Evolutionary conservation across 2,888 invertebrate species (phyloP).

Genomic region (Heterodera filipjevi): DNA sequence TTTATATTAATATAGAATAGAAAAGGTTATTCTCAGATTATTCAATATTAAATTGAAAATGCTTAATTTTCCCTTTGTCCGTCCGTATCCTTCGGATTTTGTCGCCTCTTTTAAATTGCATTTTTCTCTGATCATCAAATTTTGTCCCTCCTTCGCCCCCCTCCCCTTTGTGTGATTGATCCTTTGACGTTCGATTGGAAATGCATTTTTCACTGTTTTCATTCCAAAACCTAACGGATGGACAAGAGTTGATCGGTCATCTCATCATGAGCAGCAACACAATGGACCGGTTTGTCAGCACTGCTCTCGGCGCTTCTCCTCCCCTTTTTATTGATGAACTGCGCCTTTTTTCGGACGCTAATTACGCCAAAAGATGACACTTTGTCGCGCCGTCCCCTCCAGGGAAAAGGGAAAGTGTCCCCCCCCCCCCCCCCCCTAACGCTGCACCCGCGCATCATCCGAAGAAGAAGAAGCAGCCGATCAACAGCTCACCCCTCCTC

Average conservation of each 20-base stretch:
- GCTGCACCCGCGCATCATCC: background rate
- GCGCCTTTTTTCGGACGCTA: constrained; percentile 1
- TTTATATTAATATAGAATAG: too few relatives aligned
- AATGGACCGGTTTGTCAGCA: background rate
- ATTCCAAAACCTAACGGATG: background rate
- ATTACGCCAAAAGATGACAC: background rate
- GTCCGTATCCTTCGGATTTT: too few relatives aligned
- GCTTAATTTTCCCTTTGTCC: too few relatives aligned
- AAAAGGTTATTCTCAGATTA: too few relatives aligned
- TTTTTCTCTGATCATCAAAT: too few relatives aligned
- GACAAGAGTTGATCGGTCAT: too few relatives aligned
- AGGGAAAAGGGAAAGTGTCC: background rate
- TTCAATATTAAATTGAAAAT: too few relatives aligned
- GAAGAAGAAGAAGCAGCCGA: background rate
- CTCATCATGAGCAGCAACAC: background rate
- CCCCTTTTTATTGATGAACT: background rate
- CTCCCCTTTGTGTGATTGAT: too few relatives aligned
- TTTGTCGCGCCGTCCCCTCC: background rate
- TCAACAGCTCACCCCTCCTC: background rate
- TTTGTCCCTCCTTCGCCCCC: too few relatives aligned
- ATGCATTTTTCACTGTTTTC: too few relatives aligned
- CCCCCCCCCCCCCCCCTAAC: too few relatives aligned
- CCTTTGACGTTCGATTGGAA: background rate
- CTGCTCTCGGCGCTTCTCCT: background rate
- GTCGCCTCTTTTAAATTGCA: too few relatives aligned